phyloP scores from a whole-genome alignment of 2,888 invertebrate species.

The Invenusta paracnida region DNA sequence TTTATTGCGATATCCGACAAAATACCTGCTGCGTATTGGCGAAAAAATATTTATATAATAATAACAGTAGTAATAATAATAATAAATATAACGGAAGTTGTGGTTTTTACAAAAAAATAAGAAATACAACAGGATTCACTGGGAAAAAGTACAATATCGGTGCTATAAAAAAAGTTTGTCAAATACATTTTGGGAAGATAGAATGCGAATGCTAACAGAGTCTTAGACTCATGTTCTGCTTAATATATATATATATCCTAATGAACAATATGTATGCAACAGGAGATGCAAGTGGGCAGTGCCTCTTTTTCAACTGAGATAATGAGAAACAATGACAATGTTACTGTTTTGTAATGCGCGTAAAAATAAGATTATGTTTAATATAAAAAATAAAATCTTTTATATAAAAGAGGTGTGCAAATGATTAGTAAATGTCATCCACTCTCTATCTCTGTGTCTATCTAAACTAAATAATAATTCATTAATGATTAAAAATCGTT shows the following conservation, averaged over 20 bases:
- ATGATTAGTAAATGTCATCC: background rate
- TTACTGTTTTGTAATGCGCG: background rate
- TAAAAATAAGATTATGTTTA: background rate
- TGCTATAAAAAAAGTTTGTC: background rate
- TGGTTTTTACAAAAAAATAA: background rate
- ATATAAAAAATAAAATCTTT: constrained; percentile 29
- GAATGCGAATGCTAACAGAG: too few species aligned
- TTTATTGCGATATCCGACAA: background rate
- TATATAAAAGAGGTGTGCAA: background rate
- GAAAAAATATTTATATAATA: background rate
- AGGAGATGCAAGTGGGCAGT: too few species aligned
- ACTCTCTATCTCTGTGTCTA: too few species aligned
- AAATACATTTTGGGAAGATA: too few species aligned
- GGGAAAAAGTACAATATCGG: background rate
- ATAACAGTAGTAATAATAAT: too few species aligned
- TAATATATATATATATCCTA: too few species aligned
- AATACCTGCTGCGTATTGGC: constrained; percentile 5
- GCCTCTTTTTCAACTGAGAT: too few species aligned
- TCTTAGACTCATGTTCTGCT: too few species aligned
- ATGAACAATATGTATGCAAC: too few species aligned
- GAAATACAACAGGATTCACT: constrained; percentile 9
- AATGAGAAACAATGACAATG: background rate
- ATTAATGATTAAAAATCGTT: background rate
- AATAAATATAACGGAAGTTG: background rate
- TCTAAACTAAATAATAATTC: too few species aligned